Percentiles rank a stretch among this genome's conserved stretches.
phyloP scores from a whole-genome alignment of 30 jellyfish, hydroid and myxozoan species.

The Hydractinia echinata region DNA sequence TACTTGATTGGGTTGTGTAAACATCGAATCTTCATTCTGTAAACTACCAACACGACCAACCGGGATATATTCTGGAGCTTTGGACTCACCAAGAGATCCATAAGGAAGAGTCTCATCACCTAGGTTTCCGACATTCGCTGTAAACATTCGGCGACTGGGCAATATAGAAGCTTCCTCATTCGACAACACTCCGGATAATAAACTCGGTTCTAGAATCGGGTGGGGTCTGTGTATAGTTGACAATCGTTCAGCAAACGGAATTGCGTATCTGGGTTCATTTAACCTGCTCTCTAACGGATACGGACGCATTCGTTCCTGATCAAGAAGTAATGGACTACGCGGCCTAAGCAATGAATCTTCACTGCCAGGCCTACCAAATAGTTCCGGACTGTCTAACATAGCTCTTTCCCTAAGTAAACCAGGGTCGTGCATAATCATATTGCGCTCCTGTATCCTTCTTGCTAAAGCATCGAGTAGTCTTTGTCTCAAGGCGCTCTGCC shows the following conservation, averaged over 20 bases:
- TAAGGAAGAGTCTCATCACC: constrained; percentile 36
- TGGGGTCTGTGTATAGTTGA: neutral
- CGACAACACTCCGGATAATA: constrained; percentile 8
- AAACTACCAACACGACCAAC: constrained; percentile 20
- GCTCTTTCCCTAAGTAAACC: constrained; percentile 9
- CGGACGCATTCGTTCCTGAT: neutral
- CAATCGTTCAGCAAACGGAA: neutral
- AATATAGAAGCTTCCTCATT: constrained; percentile 13
- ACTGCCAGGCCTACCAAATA: neutral
- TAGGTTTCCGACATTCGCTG: constrained; percentile 29
- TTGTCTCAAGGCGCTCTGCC: constrained; percentile 9
- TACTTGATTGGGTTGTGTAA: too few species aligned
- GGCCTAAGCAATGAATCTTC: neutral
- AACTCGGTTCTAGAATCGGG: constrained; percentile 5
- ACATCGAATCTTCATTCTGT: constrained; percentile 2
- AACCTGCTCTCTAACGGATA: constrained; percentile 7
- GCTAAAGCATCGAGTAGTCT: constrained; percentile 26
- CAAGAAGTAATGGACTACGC: neutral
- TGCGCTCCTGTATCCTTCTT: constrained; percentile 21
- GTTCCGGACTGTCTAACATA: neutral
- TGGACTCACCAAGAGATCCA: constrained; percentile 33
- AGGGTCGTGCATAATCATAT: neutral
- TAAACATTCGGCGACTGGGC: constrained; percentile 4
- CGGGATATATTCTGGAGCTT: constrained; percentile 19
- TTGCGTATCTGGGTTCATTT: neutral